Percentiles rank a stretch among this genome's conserved stretches.
These are phyloP conservation scores for Mesorhabditis spiculigera DNA, from an alignment of 2,888 invertebrate genomes.

Conservation along the genomic window DNA sequence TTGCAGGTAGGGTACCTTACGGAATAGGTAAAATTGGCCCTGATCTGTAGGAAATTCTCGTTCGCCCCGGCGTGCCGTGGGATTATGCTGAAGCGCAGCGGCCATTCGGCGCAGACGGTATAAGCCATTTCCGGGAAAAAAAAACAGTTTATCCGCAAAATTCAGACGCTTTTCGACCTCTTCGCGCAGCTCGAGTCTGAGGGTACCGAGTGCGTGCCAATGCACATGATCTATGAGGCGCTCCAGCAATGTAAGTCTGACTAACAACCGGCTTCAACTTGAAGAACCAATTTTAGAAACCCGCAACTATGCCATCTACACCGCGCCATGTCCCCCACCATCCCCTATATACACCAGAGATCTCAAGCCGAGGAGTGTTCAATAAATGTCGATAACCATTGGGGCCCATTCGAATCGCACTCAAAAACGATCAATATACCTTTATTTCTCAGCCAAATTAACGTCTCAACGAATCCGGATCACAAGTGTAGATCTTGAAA, in stretches of 20 bases:
- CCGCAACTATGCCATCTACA: background rate
- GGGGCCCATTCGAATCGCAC: background rate
- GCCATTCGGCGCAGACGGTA: background rate
- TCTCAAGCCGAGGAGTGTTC: background rate
- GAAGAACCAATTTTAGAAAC: background rate
- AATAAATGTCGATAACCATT: background rate
- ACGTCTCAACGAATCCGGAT: too few relatives aligned
- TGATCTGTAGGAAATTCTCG: constrained; percentile 40
- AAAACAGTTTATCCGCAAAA: too few relatives aligned
- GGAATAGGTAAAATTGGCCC: background rate
- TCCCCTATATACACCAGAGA: background rate
- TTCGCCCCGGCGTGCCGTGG: constrained; percentile 50
- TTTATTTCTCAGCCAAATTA: background rate
- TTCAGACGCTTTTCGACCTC: background rate
- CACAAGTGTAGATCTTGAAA: too few relatives aligned
- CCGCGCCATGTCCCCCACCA: background rate
- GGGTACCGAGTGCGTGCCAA: background rate
- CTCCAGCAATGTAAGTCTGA: background rate
- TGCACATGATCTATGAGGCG: background rate
- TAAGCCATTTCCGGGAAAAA: background rate
- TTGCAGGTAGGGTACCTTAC: constrained; percentile 10
- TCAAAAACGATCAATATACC: background rate
- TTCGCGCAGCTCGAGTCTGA: background rate
- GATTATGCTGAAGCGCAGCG: constrained; percentile 43
- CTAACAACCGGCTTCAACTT: background rate